Conservation (phyloP, 2,797 vertebrate species). For the Valencia hispanica region DNA sequence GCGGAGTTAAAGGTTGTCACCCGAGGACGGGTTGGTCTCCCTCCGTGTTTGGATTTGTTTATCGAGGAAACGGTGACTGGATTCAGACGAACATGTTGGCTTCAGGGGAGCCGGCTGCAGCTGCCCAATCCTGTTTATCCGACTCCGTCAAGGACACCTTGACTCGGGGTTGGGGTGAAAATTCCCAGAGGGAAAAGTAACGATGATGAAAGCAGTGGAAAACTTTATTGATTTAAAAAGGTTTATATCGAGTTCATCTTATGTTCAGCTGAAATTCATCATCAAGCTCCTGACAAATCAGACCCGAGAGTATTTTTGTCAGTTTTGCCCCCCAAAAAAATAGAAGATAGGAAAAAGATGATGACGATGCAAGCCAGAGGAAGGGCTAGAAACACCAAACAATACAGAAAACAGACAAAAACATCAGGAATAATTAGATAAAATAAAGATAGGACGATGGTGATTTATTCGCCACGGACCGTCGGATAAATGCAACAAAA, state of each 20-base stretch:
- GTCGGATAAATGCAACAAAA: too few relatives aligned
- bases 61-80: not conserved
- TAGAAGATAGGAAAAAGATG: not conserved
- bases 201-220: not conserved
- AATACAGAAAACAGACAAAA: not conserved
- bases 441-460: not conserved
- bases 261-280: not conserved
- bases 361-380: not conserved
- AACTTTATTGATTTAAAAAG: not conserved
- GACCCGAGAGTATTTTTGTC: not conserved
- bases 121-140: not conserved
- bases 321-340: not conserved
- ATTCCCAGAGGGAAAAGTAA: not conserved
- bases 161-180: not conserved
- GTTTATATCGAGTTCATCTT: not conserved
- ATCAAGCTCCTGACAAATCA: not conserved
- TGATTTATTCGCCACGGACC: too few relatives aligned
- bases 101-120: not conserved
- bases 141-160: slow-evolving; percentile 1
- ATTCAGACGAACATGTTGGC: not conserved
- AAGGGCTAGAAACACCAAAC: not conserved
- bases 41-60: not conserved
- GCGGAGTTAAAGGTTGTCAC: not conserved
- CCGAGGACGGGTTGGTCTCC: not conserved
- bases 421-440: not conserved